phyloP scores from a whole-genome alignment of 2,113 vertebrate species.

The Nansenia antarctica region DNA sequence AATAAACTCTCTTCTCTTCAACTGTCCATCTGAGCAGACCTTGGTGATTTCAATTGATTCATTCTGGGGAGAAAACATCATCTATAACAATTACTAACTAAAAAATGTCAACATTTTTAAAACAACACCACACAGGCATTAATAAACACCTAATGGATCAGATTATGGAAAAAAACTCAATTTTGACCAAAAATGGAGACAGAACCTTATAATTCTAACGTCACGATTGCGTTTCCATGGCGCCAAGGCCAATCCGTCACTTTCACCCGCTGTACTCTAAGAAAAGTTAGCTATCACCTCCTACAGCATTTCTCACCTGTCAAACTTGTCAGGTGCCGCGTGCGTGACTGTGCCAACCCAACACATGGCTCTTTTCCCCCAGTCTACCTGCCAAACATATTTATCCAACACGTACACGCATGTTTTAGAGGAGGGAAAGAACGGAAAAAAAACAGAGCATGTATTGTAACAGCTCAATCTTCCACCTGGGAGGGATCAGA shows the following conservation, averaged over 20 bases:
- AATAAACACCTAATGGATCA: no score
- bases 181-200: no score
- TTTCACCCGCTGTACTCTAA: not conserved
- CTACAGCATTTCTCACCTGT: conserved; percentile 14
- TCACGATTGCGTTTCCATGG: no score
- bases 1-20: no score
- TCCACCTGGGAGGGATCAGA: not conserved
- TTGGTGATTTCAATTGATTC: no score
- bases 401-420: conserved; percentile 1
- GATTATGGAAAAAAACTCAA: no score
- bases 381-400: not conserved
- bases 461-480: conserved; percentile 6
- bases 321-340: conserved; percentile 24
- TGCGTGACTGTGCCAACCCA: not conserved
- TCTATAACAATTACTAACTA: no score
- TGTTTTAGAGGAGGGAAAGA: not conserved
- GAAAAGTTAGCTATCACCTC: conserved; percentile 7
- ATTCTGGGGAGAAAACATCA: no score
- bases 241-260: not conserved
- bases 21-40: no score
- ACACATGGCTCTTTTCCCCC: conserved; percentile 10
- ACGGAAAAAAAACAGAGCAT: not conserved
- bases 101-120: no score
- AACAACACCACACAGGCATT: no score
- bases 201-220: no score